These are phyloP conservation scores for Psittacula cyanocephala DNA, from an alignment of 2,113 vertebrate genomes.

Conservation along the genomic window DNA sequence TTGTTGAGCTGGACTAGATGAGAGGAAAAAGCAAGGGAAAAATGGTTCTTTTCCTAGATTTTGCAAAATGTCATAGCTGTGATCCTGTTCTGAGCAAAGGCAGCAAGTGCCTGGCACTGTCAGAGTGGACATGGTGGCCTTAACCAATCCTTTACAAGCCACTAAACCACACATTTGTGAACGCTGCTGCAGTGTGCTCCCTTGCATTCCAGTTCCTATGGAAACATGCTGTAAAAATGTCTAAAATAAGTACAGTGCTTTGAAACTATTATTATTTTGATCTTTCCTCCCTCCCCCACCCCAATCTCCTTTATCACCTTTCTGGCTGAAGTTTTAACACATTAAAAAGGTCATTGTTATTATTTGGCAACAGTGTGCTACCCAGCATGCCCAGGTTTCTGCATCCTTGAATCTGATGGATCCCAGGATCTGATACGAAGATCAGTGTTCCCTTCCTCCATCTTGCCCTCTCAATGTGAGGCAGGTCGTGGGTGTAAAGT, in stretches of 20 bases:
- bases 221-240: conserved; percentile 54
- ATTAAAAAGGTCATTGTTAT: background rate
- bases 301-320: background rate
- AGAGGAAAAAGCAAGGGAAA: background rate
- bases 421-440: background rate
- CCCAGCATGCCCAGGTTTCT: background rate
- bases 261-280: conserved; percentile 56
- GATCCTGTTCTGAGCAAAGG: background rate
- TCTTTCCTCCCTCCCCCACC: background rate
- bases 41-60: background rate
- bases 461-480: background rate
- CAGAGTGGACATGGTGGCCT: background rate
- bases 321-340: background rate
- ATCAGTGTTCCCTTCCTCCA: background rate
- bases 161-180: conserved; percentile 10
- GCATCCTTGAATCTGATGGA: background rate
- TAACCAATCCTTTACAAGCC: background rate
- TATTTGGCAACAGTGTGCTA: background rate
- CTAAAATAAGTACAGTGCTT: conserved; percentile 60
- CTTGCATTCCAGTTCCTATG: conserved; percentile 59
- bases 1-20: background rate
- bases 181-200: conserved; percentile 5
- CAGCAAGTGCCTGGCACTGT: background rate
- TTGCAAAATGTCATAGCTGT: background rate
- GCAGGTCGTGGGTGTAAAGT: background rate